These are phyloP conservation scores for Salvator merianae DNA, from an alignment of 2,113 vertebrate species.

Conservation along the genomic window DNA sequence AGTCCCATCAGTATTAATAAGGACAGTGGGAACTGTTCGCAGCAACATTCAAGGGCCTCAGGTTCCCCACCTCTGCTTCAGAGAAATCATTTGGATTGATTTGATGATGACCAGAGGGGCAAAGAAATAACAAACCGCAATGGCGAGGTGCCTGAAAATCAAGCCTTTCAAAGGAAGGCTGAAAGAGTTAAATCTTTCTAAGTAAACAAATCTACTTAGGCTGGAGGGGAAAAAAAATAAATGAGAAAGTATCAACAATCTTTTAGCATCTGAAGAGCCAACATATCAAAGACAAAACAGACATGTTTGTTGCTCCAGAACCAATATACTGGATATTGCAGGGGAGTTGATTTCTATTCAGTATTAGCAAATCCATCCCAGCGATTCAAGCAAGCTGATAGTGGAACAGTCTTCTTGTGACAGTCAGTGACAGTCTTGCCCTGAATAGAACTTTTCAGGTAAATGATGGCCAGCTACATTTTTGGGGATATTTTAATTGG, in stretches of 20 bases:
- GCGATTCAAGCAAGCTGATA: neutral
- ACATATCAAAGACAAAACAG: neutral
- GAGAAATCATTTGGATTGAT: neutral
- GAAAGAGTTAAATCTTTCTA: neutral
- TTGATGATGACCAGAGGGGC: no score
- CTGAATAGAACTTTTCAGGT: no score
- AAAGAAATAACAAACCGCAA: neutral
- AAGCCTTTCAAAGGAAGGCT: neutral
- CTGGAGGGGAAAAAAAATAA: no score
- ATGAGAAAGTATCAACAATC: neutral
- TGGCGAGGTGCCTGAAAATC: neutral
- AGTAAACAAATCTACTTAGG: no score
- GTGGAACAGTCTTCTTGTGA: neutral
- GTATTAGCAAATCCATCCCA: neutral
- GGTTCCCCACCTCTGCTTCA: neutral
- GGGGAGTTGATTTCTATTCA: neutral
- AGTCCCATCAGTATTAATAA: no score
- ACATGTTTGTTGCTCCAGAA: neutral
- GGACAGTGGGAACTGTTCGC: no score
- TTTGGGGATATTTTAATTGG: no score
- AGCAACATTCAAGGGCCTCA: no score
- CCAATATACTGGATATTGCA: neutral
- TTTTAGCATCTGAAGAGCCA: neutral
- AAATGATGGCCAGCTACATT: no score
- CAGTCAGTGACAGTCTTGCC: no score